These are phyloP conservation scores for Archaeoteleia sp. DNA, from an alignment of 2,888 invertebrate genomes.

Conservation along the genomic window DNA sequence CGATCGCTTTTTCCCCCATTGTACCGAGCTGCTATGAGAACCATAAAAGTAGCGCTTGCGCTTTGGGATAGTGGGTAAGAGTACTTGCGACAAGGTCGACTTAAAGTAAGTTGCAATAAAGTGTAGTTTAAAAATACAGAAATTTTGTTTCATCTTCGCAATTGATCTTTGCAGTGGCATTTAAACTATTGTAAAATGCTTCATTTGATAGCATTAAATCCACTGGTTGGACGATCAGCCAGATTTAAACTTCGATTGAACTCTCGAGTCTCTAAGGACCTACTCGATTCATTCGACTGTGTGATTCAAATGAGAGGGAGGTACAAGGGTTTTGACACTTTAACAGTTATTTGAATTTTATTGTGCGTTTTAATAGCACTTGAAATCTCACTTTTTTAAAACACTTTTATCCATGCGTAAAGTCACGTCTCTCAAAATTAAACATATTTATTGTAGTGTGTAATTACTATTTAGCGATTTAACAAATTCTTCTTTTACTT, in stretches of 20 bases:
- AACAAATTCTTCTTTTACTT: no score
- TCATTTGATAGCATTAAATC: constrained; percentile 33
- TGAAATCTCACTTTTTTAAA: constrained; percentile 6
- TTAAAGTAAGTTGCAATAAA: neutral
- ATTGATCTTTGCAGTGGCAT: constrained; percentile 19
- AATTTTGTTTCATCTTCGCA: constrained; percentile 6
- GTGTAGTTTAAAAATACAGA: constrained; percentile 2
- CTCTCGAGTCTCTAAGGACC: constrained; percentile 44
- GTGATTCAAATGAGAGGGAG: constrained; percentile 41
- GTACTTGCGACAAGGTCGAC: constrained; percentile 8
- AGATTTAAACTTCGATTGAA: constrained; percentile 42
- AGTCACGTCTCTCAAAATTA: no score
- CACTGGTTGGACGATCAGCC: constrained; percentile 24
- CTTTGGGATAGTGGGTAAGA: constrained; percentile 19
- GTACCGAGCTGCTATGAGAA: constrained; percentile 19
- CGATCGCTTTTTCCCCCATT: constrained; percentile 65
- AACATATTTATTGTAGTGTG: no score
- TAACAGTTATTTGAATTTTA: constrained; percentile 45
- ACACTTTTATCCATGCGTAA: no score
- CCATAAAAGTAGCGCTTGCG: constrained; percentile 40
- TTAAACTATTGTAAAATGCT: constrained; percentile 28
- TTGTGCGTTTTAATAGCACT: constrained; percentile 23
- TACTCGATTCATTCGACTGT: constrained; percentile 31
- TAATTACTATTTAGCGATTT: no score
- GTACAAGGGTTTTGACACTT: constrained; percentile 42